Percentiles rank a stretch among this genome's conserved stretches.
phyloP scores from a whole-genome alignment of 1,140 invertebrate species.

The Diorhabda elongata region DNA sequence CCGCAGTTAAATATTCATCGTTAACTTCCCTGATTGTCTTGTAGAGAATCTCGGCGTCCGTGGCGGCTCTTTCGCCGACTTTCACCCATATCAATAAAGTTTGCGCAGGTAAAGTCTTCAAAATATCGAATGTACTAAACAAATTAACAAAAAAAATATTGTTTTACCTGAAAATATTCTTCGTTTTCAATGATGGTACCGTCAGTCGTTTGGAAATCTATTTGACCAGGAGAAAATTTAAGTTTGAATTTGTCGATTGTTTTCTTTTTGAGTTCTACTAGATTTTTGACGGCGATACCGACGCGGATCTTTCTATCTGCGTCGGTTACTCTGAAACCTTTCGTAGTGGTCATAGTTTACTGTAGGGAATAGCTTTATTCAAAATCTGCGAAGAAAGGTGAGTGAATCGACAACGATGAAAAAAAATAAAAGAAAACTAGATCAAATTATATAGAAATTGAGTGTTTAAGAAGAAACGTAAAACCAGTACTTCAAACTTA shows the following conservation, averaged over 20 bases:
- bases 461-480: neutral
- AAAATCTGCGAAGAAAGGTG: too few relatives aligned
- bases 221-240: conserved; percentile 29
- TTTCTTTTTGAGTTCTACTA: conserved; percentile 45
- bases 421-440: neutral
- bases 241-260: conserved; percentile 46
- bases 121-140: neutral
- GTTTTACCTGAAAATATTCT: conserved; percentile 58
- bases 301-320: conserved; percentile 43
- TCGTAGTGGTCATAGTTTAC: conserved; percentile 28
- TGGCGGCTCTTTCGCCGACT: conserved; percentile 48
- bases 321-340: conserved; percentile 46
- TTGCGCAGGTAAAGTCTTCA: conserved; percentile 60
- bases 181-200: conserved; percentile 70
- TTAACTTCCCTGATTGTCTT: conserved; percentile 55
- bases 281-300: conserved; percentile 44
- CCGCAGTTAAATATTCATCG: conserved; percentile 59
- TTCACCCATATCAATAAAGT: conserved; percentile 63
- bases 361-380: conserved; percentile 4
- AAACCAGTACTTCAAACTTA: neutral
- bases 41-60: conserved; percentile 46
- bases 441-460: too few relatives aligned
- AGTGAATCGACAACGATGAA: too few relatives aligned
- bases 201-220: conserved; percentile 52
- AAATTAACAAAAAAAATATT: neutral